A percentile compares a stretch with the other conserved stretches of the same genome.
phyloP scores from a whole-genome alignment of 2,113 vertebrate species.

The Sceloporus tristichus region DNA sequence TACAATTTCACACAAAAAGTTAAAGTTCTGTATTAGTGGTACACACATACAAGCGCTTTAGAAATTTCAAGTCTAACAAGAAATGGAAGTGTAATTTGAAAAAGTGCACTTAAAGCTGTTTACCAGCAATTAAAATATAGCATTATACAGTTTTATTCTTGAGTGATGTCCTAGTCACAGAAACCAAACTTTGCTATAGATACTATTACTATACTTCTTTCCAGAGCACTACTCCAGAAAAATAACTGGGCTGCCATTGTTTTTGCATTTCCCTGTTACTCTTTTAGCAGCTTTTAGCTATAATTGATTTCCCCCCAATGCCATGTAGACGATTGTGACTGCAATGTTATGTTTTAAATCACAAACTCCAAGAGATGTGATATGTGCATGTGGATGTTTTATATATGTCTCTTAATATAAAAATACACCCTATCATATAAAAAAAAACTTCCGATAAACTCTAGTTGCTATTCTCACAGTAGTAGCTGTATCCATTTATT shows the following conservation, averaged over 20 bases:
- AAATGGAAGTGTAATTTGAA: conserved; percentile 78
- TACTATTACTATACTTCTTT: conserved; percentile 42
- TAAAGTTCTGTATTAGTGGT: conserved; percentile 79
- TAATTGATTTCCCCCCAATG: conserved; percentile 28
- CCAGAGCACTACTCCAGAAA: conserved; percentile 38
- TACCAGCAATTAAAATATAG: conserved; percentile 77
- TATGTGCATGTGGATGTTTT: conserved; percentile 63
- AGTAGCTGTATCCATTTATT: conserved; percentile 72
- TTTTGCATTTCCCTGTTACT: conserved; percentile 32
- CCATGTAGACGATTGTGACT: conserved; percentile 54
- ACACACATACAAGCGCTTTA: conserved; percentile 74
- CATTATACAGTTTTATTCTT: conserved; percentile 61
- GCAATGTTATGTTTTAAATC: conserved; percentile 61
- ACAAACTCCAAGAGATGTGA: conserved; percentile 62
- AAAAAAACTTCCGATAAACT: conserved; percentile 74
- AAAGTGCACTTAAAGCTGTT: conserved; percentile 88
- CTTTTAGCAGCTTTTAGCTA: conserved; percentile 61
- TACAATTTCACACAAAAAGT: conserved; percentile 72
- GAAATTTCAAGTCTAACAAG: conserved; percentile 81
- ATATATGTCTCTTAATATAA: conserved; percentile 68
- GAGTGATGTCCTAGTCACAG: conserved; percentile 60
- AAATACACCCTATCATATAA: conserved; percentile 70
- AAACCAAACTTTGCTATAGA: conserved; percentile 43
- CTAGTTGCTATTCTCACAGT: conserved; percentile 77
- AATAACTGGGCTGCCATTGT: conserved; percentile 51